Evolutionary conservation across 2,797 vertebrate species (phyloP).

Genomic region (Dryobates pubescens): DNA sequence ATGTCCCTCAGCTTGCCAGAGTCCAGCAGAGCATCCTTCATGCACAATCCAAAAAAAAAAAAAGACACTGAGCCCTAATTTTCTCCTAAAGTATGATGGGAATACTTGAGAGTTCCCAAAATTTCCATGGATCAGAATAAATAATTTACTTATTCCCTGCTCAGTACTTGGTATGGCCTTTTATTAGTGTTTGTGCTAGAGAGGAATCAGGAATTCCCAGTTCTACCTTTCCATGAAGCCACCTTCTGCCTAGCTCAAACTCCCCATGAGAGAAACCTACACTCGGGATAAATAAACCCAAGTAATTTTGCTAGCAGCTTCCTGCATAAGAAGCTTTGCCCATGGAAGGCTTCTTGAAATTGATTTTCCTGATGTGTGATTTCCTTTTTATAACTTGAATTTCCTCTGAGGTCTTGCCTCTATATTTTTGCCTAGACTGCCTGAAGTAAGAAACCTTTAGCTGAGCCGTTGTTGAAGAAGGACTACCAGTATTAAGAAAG

Average conservation of each 20-base stretch:
- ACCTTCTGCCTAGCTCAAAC: neutral
- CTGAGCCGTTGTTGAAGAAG: neutral
- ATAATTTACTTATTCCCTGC: neutral
- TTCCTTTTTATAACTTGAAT: constrained; percentile 2
- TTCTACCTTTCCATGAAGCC: neutral
- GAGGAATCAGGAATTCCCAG: neutral
- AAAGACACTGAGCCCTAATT: neutral
- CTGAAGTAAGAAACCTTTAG: neutral
- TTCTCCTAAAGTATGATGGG: neutral
- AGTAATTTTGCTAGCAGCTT: neutral
- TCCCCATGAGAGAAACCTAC: neutral
- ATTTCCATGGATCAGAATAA: neutral
- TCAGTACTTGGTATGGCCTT: neutral
- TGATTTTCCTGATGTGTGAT: neutral
- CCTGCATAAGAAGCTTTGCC: neutral
- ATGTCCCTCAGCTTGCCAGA: neutral
- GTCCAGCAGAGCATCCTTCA: neutral
- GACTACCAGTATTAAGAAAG: neutral
- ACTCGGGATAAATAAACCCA: neutral
- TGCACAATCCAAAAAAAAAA: no score
- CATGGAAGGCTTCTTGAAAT: neutral
- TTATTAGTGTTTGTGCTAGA: neutral
- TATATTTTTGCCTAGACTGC: neutral
- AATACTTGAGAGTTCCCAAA: neutral
- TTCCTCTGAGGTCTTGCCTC: constrained; percentile 5